A percentile compares a stretch with the other conserved stretches of the same genome.
phyloP scores from a whole-genome alignment of 2,888 invertebrate species.

The Folsomia candida region DNA sequence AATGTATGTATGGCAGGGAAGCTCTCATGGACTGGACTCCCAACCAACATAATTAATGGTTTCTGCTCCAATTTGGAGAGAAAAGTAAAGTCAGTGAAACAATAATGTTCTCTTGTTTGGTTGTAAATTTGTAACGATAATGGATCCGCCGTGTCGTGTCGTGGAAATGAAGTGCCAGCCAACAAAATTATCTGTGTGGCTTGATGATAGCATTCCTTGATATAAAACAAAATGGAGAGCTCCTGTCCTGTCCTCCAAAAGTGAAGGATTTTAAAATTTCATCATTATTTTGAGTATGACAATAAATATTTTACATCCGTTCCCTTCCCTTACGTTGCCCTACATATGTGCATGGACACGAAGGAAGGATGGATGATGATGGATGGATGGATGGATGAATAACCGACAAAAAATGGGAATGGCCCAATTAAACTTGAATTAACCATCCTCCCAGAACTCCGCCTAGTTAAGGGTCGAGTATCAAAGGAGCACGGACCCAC shows the following conservation, averaged over 20 bases:
- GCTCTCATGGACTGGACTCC: not conserved
- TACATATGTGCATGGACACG: no score
- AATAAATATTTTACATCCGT: not conserved
- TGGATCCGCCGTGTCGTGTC: not conserved
- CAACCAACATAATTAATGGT: not conserved
- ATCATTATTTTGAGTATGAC: not conserved
- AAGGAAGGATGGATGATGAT: no score
- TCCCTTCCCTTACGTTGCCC: no score
- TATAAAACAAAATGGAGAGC: not conserved
- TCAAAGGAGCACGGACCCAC: not conserved
- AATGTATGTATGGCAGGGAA: not conserved
- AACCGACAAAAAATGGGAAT: not conserved
- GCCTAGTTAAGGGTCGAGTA: no score
- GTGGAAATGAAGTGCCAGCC: not conserved
- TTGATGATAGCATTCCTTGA: not conserved
- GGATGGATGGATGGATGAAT: no score
- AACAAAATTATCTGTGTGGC: not conserved
- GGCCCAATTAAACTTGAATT: constrained; percentile 13
- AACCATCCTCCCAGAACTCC: constrained; percentile 3
- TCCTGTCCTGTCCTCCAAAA: no score
- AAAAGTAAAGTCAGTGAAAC: not conserved
- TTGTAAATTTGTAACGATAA: not conserved
- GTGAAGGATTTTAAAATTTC: not conserved
- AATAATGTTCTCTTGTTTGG: not conserved
- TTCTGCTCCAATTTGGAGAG: not conserved